Conservation (phyloP, 2,797 vertebrate genomes). For the Macrochelys suwanniensis region DNA sequence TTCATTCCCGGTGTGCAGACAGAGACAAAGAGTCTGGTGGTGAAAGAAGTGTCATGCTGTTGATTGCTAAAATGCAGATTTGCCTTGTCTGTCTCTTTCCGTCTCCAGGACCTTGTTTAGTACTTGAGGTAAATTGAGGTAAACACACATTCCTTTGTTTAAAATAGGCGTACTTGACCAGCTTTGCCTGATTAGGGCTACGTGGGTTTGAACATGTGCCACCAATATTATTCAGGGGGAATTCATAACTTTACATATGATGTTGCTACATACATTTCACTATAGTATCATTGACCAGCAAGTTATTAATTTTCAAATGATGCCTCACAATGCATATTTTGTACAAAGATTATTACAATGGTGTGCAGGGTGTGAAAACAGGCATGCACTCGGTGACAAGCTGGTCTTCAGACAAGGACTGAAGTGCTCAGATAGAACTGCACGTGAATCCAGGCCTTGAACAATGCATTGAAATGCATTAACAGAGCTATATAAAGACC, state of each 20-base stretch:
- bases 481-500: not conserved
- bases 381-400: not conserved
- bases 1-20: too few relatives aligned
- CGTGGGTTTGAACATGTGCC: too few relatives aligned
- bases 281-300: not conserved
- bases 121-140: not conserved
- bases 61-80: too few relatives aligned
- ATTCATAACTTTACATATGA: not conserved
- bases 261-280: too few relatives aligned
- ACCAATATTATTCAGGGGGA: not conserved
- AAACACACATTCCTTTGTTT: not conserved
- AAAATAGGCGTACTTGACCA: not conserved
- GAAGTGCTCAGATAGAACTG: not conserved
- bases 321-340: not conserved
- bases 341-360: not conserved
- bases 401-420: not conserved
- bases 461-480: not conserved
- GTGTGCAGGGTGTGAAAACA: not conserved
- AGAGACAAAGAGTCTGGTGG: too few relatives aligned
- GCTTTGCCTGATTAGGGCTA: not conserved
- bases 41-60: too few relatives aligned
- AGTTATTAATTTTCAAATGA: not conserved
- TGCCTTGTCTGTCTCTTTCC: too few relatives aligned
- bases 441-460: not conserved
- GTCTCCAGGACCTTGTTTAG: not conserved